A percentile compares a stretch with the other conserved stretches of the same genome.
phyloP scores from a whole-genome alignment of 1,140 invertebrate species.

The Ridgeia piscesae region DNA sequence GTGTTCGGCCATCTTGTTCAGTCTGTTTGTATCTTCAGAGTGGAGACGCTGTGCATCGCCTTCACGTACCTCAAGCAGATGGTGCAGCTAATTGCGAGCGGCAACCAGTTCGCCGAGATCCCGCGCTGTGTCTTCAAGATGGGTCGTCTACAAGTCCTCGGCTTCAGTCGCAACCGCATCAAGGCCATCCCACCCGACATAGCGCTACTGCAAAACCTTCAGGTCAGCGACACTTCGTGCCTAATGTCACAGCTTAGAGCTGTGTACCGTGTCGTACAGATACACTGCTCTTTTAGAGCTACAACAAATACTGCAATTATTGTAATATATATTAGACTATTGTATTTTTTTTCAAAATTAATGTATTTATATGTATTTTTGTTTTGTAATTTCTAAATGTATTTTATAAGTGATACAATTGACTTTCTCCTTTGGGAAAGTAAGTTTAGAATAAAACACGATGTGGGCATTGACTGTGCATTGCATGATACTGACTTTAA shows the following conservation, averaged over 20 bases:
- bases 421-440: too few species aligned
- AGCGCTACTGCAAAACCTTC: slow-evolving; percentile 35
- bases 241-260: not conserved
- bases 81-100: slow-evolving; percentile 41
- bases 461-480: too few species aligned
- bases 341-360: too few species aligned
- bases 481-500: too few species aligned
- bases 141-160: slow-evolving; percentile 37
- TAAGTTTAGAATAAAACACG: too few species aligned
- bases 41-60: not conserved
- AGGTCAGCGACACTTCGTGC: not conserved
- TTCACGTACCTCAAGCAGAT: slow-evolving; percentile 25
- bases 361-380: too few species aligned
- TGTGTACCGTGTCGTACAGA: not conserved
- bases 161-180: slow-evolving; percentile 48
- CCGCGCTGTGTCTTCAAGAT: slow-evolving; percentile 42
- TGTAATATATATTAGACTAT: too few species aligned
- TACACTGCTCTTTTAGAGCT: too few species aligned
- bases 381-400: too few species aligned
- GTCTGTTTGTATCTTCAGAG: not conserved
- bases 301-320: too few species aligned
- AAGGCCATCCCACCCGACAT: slow-evolving; percentile 28
- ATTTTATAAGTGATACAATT: too few species aligned
- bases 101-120: slow-evolving; percentile 41
- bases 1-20: too few species aligned